Conservation (phyloP, 2,888 invertebrate genomes). For the Omphaloscelis lunosa region DNA sequence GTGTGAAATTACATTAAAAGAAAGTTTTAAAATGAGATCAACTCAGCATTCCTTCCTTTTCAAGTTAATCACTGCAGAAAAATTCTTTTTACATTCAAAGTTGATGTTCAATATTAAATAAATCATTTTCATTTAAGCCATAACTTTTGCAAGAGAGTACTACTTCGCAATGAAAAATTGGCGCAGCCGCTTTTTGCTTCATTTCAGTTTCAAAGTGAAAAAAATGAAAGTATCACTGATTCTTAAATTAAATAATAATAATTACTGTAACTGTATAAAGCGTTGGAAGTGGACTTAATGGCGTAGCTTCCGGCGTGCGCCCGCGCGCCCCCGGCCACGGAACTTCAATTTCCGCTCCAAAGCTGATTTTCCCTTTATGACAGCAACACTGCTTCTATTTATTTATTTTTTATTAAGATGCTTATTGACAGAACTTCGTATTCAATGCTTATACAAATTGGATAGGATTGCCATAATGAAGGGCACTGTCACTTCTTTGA, state of each 20-base stretch:
- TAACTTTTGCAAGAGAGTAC: neutral
- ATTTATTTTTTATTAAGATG: conserved; percentile 71
- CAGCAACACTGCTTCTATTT: conserved; percentile 74
- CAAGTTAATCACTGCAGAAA: neutral
- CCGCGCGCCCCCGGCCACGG: conserved; percentile 80
- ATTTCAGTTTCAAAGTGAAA: conserved; percentile 13
- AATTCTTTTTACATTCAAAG: neutral
- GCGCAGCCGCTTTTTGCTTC: too few relatives aligned
- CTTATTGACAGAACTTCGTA: conserved; percentile 71
- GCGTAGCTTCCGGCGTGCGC: conserved; percentile 81
- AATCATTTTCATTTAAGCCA: neutral
- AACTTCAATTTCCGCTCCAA: conserved; percentile 87
- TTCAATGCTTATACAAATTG: conserved; percentile 53
- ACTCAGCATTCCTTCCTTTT: neutral
- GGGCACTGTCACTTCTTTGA: conserved; percentile 29
- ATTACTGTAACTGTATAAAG: conserved; percentile 75
- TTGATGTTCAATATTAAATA: neutral
- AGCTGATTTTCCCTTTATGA: conserved; percentile 84
- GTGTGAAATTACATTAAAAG: neutral
- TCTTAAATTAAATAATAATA: conserved; percentile 73
- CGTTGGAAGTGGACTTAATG: conserved; percentile 80
- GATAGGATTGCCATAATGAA: conserved; percentile 42
- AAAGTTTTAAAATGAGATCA: neutral
- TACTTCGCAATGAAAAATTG: neutral
- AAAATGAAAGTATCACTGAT: conserved; percentile 47